Evolutionary conservation across 2,888 invertebrate genomes (phyloP), one percentile per base, ranked within the genome.

Genomic region (Caenorhabditis afra): DNA sequence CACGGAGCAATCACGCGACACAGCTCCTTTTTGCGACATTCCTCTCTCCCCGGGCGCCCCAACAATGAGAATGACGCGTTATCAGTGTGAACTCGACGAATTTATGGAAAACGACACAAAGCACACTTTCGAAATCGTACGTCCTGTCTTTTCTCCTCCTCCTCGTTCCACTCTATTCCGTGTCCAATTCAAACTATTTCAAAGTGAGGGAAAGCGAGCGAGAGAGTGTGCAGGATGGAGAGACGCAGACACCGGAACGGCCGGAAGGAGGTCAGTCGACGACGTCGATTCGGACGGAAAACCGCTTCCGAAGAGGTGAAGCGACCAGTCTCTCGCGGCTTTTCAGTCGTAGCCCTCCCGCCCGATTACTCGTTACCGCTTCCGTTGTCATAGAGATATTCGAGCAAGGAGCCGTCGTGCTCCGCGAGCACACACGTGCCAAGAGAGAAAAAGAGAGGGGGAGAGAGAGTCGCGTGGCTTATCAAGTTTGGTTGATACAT

Each of bases 311-410:
- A 20, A 57, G 59, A n/a, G n/a, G n/a, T 47, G 18, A 14, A 16
- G 47, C 50, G 23, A 57, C 49, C 47, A 22, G 29, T 29, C 41
- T 41, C 59, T 45, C 35, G 59, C 68, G 35, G 23, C 23, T 58
- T 58, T 58, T 22, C 44, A 58, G 58, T 35, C 37, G 12, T 29
- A n/a, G 23, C 37, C 53, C 49, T 47, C 20, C 58, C 20, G 8
- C 16, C 18, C 49, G 22, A 1, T 44, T 44, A 44, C 22, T 44
- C 22, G 18, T 12, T 29, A 29, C 29, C 29, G n/a, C 35, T 35
- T 35, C 55, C 50, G 68, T 61, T 68, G 68, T 61, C 68, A 68
- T 68, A 68, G 68, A 61, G 68, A 68, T 68, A 49, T 37, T 18
- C 20, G 39, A 37, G 14, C 14, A 52, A 57, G 47, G 22, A 65